phyloP scores from a whole-genome alignment of 2,888 invertebrate species.

The Abrostola triplasia region DNA sequence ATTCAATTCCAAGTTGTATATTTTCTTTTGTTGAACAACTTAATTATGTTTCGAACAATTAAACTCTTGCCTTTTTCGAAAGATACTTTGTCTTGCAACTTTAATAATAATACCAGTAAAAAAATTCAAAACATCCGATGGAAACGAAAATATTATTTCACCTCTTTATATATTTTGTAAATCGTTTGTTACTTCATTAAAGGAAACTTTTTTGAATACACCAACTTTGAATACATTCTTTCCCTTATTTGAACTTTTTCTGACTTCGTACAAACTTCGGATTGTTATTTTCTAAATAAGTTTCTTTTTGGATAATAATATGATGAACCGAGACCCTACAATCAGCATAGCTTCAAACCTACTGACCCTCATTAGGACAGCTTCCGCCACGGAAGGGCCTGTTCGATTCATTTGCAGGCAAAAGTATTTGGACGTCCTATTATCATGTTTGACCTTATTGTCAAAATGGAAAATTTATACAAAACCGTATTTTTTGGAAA shows the following conservation, averaged over 20 bases:
- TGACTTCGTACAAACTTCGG: not conserved
- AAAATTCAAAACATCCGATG: too few relatives aligned
- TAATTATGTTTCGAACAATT: slow-evolving; percentile 10
- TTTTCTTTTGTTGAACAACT: not conserved
- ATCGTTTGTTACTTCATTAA: not conserved
- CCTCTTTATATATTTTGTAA: not conserved
- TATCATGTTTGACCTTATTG: slow-evolving; percentile 38
- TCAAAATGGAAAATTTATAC: slow-evolving; percentile 16
- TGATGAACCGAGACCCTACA: slow-evolving; percentile 30
- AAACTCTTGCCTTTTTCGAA: not conserved
- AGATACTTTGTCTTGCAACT: not conserved
- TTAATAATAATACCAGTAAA: not conserved
- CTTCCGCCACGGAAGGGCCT: slow-evolving; percentile 46
- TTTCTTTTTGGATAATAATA: slow-evolving; percentile 10
- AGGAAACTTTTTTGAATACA: not conserved
- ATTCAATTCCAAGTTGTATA: slow-evolving; percentile 2
- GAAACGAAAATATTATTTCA: not conserved
- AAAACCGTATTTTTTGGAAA: not conserved
- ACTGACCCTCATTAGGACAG: slow-evolving; percentile 54
- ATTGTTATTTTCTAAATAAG: slow-evolving; percentile 2
- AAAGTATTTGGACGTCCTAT: slow-evolving; percentile 47
- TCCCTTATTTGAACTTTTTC: not conserved
- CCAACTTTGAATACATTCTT: not conserved
- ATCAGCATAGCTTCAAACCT: slow-evolving; percentile 27
- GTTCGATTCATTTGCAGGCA: slow-evolving; percentile 28